These are phyloP conservation scores for Pyrocephalus nanus DNA, from an alignment of 2,797 vertebrate genomes.

Conservation along the genomic window DNA sequence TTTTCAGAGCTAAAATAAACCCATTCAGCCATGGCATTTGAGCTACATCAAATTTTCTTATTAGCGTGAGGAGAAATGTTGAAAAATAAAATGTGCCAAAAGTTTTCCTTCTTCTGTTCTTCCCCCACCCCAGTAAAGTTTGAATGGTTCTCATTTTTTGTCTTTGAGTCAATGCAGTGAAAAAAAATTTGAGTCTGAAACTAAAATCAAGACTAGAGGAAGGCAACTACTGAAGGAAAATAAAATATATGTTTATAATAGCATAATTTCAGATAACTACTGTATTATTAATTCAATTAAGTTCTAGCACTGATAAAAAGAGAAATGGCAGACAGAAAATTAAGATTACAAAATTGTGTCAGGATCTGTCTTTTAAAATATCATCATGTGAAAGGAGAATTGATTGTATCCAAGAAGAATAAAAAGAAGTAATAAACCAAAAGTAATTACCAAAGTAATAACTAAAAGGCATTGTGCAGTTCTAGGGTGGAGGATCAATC, in stretches of 20 bases:
- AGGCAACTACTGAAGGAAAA: background rate
- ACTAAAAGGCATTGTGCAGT: background rate
- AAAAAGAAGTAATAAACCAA: background rate
- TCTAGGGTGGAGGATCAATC: background rate
- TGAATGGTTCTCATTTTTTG: background rate
- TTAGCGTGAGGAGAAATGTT: background rate
- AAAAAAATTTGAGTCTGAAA: background rate
- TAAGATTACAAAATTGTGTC: background rate
- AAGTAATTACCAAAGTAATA: background rate
- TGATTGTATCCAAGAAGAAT: background rate
- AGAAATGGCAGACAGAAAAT: background rate
- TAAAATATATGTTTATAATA: background rate
- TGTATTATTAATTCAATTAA: background rate
- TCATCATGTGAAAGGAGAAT: background rate
- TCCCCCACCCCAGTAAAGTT: background rate
- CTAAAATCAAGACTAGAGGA: background rate
- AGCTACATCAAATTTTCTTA: background rate
- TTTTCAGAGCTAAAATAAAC: background rate
- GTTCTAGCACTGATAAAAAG: background rate
- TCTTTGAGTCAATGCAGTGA: background rate
- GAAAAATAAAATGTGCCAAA: background rate
- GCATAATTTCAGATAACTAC: background rate
- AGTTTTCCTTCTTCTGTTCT: background rate
- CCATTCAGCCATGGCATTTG: too few relatives aligned
- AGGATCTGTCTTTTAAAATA: background rate